A percentile compares a stretch with the other conserved stretches of the same genome.
phyloP scores from a whole-genome alignment of 2,113 vertebrate species.

The Tragelaphus strepsiceros region DNA sequence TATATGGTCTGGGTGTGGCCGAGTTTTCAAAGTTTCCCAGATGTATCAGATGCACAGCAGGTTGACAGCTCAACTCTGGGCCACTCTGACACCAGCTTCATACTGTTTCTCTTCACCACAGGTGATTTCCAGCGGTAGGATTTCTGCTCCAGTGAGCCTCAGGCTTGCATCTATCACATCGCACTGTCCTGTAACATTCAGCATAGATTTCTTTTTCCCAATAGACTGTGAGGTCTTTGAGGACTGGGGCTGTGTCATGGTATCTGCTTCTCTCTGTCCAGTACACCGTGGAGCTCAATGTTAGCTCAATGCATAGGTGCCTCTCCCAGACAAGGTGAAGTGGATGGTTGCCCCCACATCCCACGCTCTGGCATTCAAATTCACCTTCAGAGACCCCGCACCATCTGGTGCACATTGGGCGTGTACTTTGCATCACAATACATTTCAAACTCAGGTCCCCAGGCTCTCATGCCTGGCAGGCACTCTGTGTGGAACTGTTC shows the following conservation, averaged over 20 bases:
- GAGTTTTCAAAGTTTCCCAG: neutral
- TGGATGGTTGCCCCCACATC: neutral
- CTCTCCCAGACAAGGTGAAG: neutral
- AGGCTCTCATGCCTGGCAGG: neutral
- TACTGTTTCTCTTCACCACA: neutral
- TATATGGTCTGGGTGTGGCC: neutral
- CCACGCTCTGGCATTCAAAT: neutral
- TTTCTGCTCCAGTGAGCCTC: neutral
- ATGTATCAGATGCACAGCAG: neutral
- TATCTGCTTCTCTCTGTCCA: neutral
- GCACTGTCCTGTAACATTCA: neutral
- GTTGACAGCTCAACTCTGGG: neutral
- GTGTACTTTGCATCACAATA: neutral
- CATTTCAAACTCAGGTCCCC: neutral
- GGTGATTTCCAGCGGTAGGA: neutral
- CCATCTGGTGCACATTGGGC: neutral
- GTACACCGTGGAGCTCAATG: neutral
- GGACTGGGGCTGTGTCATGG: neutral
- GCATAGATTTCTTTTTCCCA: neutral
- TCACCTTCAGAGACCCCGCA: neutral
- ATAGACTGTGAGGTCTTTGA: neutral
- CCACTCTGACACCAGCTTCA: neutral
- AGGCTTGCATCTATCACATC: neutral
- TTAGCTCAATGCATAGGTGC: neutral
- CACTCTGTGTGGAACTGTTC: neutral